Conservation (phyloP, 1,140 invertebrate species). For the Ganaspis sp. region DNA sequence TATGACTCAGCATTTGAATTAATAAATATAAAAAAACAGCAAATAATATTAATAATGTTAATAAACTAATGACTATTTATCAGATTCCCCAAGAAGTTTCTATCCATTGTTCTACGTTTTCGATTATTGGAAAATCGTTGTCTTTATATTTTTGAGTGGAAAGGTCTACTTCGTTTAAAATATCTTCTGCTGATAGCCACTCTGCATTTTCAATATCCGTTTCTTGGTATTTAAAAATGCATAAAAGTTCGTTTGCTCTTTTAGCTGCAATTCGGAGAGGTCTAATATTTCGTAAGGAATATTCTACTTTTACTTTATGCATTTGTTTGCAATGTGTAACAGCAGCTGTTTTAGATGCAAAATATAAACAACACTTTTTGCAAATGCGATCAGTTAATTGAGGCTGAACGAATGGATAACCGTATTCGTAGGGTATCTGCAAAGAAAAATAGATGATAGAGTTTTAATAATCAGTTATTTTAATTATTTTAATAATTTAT, state of each 20-base stretch:
- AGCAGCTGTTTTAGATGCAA: not conserved
- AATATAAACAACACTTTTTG: constrained; percentile 22
- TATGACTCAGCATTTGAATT: too few relatives aligned
- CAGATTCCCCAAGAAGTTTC: not conserved
- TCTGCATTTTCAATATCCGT: not conserved
- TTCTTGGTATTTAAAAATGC: not conserved
- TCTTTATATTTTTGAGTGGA: not conserved
- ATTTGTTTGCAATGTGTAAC: not conserved
- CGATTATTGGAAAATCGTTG: not conserved
- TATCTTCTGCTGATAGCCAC: not conserved
- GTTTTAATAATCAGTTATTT: too few relatives aligned
- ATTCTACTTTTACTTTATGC: not conserved
- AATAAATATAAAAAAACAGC: too few relatives aligned
- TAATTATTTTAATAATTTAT: too few relatives aligned
- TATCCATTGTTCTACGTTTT: not conserved
- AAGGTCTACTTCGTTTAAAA: not conserved
- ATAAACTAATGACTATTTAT: too few relatives aligned
- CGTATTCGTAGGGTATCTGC: constrained; percentile 18
- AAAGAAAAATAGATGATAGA: not conserved
- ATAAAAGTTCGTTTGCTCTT: not conserved
- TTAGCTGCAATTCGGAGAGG: too few relatives aligned
- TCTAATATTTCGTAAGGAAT: not conserved
- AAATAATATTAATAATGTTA: too few relatives aligned
- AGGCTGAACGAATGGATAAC: constrained; percentile 5
- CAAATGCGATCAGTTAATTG: not conserved